Percentiles rank a stretch among this genome's conserved stretches.
Evolutionary conservation across 2,797 vertebrate species (phyloP).

Genomic region (Lacerta agilis): DNA sequence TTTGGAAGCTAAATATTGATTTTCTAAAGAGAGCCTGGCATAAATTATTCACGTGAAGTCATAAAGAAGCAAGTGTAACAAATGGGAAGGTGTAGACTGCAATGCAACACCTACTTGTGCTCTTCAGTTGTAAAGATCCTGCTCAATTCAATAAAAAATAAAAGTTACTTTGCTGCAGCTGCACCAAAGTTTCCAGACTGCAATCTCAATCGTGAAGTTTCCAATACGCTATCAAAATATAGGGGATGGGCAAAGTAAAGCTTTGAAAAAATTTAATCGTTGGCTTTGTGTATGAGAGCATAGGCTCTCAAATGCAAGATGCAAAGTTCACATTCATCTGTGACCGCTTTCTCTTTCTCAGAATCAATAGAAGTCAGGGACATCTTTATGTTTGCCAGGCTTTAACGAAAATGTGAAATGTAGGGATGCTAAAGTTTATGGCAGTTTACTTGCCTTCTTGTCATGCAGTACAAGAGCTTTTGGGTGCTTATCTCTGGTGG

Average conservation of each 20-base stretch:
- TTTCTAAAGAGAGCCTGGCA: slow-evolving; percentile 43
- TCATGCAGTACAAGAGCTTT: not conserved
- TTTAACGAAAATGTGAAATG: slow-evolving; percentile 2
- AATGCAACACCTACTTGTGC: slow-evolving; percentile 11
- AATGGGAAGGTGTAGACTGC: slow-evolving; percentile 41
- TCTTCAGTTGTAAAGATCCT: not conserved
- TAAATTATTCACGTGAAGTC: slow-evolving; percentile 46
- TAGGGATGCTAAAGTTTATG: slow-evolving; percentile 3
- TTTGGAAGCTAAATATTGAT: slow-evolving; percentile 52
- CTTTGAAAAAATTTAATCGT: slow-evolving; percentile 6
- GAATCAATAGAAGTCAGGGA: slow-evolving; percentile 33
- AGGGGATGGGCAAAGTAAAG: not conserved
- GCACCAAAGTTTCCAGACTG: not conserved
- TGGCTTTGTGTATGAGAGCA: not conserved
- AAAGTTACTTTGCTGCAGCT: not conserved
- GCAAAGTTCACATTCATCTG: slow-evolving; percentile 20
- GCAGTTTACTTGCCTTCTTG: not conserved
- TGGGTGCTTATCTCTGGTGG: not conserved
- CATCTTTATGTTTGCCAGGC: slow-evolving; percentile 13
- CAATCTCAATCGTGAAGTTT: not conserved
- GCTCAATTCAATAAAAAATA: slow-evolving; percentile 1
- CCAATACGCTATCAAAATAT: not conserved
- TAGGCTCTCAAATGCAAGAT: slow-evolving; percentile 38
- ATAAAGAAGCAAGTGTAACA: slow-evolving; percentile 48
- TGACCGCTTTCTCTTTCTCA: slow-evolving; percentile 17